A percentile compares a stretch with the other conserved stretches of the same genome.
phyloP scores from a whole-genome alignment of 2,888 invertebrate species.

The Abrostola tripartita region DNA sequence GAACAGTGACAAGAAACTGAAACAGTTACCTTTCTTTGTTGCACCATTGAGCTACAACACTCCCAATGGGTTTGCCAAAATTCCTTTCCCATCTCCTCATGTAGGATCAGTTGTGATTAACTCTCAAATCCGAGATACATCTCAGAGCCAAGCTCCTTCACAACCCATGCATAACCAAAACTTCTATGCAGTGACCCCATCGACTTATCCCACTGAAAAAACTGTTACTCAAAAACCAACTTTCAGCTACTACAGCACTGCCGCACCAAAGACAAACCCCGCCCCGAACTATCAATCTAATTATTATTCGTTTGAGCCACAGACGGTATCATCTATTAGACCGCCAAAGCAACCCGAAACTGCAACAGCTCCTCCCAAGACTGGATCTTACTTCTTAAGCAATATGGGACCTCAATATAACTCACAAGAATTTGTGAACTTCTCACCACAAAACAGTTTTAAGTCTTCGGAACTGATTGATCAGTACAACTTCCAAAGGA shows the following conservation, averaged over 20 bases:
- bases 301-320: conserved; percentile 83
- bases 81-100: conserved; percentile 95
- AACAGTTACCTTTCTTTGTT: conserved; percentile 94
- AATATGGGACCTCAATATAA: conserved; percentile 71
- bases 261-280: conserved; percentile 72
- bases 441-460: conserved; percentile 62
- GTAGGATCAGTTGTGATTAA: conserved; percentile 95
- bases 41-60: conserved; percentile 95
- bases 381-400: conserved; percentile 73
- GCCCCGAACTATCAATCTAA: conserved; percentile 69
- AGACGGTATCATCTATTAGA: conserved; percentile 74
- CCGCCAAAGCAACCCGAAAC: conserved; percentile 66
- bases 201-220: conserved; percentile 67
- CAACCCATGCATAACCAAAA: conserved; percentile 41
- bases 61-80: conserved; percentile 95
- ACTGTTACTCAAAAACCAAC: conserved; percentile 79
- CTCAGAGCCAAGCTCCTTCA: conserved; percentile 59
- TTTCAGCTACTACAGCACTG: conserved; percentile 80
- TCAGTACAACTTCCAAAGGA: conserved; percentile 66
- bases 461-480: conserved; percentile 60
- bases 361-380: conserved; percentile 64
- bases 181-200: conserved; percentile 62
- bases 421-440: conserved; percentile 65
- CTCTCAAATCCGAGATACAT: conserved; percentile 77
- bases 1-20: conserved; percentile 91